Base-by-base conservation (phyloP, 2,888 invertebrate genomes). In the Yponomeuta evonymella region DNA sequence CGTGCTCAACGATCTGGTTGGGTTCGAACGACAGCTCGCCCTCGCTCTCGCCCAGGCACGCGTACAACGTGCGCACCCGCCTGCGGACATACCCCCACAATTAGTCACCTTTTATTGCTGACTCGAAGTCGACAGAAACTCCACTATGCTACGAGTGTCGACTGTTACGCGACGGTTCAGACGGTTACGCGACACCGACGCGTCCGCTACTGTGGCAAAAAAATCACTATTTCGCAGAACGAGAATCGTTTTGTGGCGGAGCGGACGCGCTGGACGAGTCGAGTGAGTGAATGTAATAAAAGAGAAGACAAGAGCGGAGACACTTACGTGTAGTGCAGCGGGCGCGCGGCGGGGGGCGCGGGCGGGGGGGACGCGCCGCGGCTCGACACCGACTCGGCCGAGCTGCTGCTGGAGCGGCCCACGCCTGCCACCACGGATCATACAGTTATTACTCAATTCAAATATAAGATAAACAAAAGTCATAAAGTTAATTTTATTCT, bases 21-120 rank as follows among this genome's bases (percentile, higher is more conserved):
- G 99, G 98, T 93, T 98, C 98, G 93, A 99, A 99, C 48, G 98
- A 98, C 77, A 99, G 93, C 93, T 99, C 99, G 75, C 98, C 97
- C 83, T 98, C 98, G 89, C 98, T 97, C 92, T 98, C 99, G 71
- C 98, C 99, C 77, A 98, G 94, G 86, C 99, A 99, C 70, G 98
- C 97, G 91, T 98, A 99, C 76, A 99, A 93, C 70, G 99, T 99
- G 81, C 98, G 94, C 74, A 98, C 99, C 83, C 97, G 94, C 86
- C 96, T 29, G 29, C 30, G 12, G n/a, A 62, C 4, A 69, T n/a
- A 69, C 23, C 1, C 30, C 71, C 73, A 70, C 70, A 66, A 66
- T 67, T 63, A 58, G 63, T 15, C 6, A 30, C 62, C 48, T 2
- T 5, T 36, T 5, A 36, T 36, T 36, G 36, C 5, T 5, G 36